A percentile compares a stretch with the other conserved stretches of the same genome.
Evolutionary conservation across 1,140 invertebrate species (phyloP).

Genomic region (Triops longicaudatus): DNA sequence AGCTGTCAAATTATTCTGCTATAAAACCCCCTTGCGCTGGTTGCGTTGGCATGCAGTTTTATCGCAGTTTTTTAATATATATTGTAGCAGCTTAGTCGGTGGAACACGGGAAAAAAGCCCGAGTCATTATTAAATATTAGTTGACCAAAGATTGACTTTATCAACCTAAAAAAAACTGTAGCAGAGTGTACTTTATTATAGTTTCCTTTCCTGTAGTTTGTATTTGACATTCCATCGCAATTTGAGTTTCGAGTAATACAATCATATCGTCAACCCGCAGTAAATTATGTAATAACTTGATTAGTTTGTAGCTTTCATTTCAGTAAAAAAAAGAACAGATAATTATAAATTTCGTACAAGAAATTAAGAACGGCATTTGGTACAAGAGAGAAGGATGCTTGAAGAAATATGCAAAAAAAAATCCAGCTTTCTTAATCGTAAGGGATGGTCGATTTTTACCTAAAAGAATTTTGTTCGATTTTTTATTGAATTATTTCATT

Average conservation of each 20-base stretch:
- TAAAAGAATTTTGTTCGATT: too few relatives aligned
- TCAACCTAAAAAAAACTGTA: neutral
- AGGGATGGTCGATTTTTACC: too few relatives aligned
- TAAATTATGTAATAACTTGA: neutral
- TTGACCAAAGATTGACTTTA: neutral
- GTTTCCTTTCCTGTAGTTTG: neutral
- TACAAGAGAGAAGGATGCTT: too few relatives aligned
- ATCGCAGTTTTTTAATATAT: neutral
- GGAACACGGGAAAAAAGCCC: neutral
- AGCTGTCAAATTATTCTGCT: neutral
- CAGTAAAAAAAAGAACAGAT: too few relatives aligned
- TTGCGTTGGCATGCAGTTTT: neutral
- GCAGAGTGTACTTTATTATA: neutral
- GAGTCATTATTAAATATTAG: conserved; percentile 5
- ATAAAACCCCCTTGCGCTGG: neutral
- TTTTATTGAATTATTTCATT: too few relatives aligned
- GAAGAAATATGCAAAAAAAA: too few relatives aligned
- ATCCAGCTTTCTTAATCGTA: too few relatives aligned
- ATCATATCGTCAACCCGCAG: neutral
- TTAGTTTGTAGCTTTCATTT: too few relatives aligned
- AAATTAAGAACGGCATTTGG: too few relatives aligned
- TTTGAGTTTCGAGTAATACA: neutral
- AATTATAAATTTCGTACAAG: too few relatives aligned
- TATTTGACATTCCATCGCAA: neutral
- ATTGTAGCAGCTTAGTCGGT: neutral